phyloP scores from a whole-genome alignment of 2,113 vertebrate species.

The Lophius piscatorius region DNA sequence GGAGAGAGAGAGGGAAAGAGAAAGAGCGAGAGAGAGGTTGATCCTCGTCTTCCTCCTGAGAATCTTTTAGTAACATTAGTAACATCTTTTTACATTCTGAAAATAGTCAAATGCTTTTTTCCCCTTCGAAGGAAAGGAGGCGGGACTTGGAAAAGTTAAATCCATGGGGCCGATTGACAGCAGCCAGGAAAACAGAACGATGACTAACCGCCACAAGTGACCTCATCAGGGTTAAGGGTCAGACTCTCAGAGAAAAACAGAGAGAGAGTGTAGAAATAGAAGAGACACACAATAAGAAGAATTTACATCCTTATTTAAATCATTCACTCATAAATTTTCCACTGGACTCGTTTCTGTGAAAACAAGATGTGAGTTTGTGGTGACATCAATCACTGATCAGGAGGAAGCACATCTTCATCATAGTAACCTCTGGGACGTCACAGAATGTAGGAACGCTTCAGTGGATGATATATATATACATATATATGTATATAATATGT shows the following conservation, averaged over 20 bases:
- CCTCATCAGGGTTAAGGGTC: conserved; percentile 57
- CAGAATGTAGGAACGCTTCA: too few species aligned
- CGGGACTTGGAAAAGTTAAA: conserved; percentile 60
- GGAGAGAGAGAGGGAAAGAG: conserved; percentile 19
- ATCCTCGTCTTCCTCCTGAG: conserved; percentile 22
- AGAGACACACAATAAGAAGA: background rate
- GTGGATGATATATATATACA: too few species aligned
- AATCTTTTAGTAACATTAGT: conserved; percentile 37
- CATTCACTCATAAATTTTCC: conserved; percentile 3
- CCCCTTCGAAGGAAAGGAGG: conserved; percentile 27
- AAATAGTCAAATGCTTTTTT: conserved; percentile 22
- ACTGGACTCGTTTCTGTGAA: background rate
- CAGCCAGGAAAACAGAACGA: conserved; percentile 62
- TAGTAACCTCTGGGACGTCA: background rate
- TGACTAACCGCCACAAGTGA: conserved; percentile 51
- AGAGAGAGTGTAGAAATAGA: background rate
- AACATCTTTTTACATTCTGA: conserved; percentile 60
- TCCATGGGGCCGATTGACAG: conserved; percentile 46
- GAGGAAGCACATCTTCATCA: background rate
- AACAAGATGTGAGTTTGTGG: background rate
- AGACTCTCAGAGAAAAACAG: conserved; percentile 38
- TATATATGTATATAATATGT: too few species aligned
- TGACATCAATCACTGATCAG: background rate
- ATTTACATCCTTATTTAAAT: background rate
- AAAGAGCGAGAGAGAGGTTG: background rate